phyloP scores from a whole-genome alignment of 1,140 invertebrate species.

The Ephestia elutella region DNA sequence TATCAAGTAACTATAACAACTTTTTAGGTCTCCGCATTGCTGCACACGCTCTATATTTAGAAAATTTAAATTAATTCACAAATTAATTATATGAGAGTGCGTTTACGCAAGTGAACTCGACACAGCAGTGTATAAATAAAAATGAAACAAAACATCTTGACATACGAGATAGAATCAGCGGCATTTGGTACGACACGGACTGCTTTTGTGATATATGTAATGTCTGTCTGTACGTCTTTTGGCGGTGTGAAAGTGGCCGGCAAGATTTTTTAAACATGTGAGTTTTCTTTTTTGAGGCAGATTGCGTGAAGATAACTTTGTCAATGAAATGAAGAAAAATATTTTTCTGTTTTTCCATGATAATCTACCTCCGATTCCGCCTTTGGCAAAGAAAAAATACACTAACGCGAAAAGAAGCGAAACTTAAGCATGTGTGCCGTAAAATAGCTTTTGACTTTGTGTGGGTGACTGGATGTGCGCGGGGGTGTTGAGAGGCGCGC shows the following conservation, averaged over 20 bases:
- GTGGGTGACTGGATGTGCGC: no score
- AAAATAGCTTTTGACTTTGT: no score
- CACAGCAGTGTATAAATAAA: not conserved
- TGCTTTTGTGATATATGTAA: constrained; percentile 4
- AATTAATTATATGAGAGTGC: not conserved
- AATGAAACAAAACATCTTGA: not conserved
- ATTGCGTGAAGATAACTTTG: not conserved
- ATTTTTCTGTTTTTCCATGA: no score
- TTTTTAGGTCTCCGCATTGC: not conserved
- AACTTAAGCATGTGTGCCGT: no score
- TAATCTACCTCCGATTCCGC: no score
- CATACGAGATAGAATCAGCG: constrained; percentile 9
- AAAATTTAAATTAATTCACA: not conserved
- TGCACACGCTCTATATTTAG: not conserved
- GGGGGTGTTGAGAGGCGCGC: no score
- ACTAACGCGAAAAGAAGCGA: no score
- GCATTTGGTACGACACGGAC: not conserved
- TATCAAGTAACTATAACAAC: no score
- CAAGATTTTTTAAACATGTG: not conserved
- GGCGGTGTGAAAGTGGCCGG: not conserved
- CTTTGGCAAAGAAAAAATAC: no score
- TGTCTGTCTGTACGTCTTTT: constrained; percentile 1
- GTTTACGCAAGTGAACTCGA: not conserved
- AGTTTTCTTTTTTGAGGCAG: not conserved
- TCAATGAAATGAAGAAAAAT: no score